Evolutionary conservation across 2,888 invertebrate genomes (phyloP).

Genomic region (Cosmopolites sordidus): DNA sequence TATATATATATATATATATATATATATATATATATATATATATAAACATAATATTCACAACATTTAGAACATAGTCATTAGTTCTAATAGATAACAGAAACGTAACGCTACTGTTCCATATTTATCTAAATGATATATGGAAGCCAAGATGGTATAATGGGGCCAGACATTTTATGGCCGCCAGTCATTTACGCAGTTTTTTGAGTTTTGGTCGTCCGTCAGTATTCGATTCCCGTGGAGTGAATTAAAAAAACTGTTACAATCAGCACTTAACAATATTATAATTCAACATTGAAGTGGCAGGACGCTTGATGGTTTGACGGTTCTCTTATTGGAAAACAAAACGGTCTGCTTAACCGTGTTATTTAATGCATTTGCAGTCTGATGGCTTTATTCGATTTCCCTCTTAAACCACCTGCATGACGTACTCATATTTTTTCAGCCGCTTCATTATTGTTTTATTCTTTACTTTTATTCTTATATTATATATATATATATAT

Average conservation of each 20-base stretch:
- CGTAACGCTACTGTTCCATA: not conserved
- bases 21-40: no score
- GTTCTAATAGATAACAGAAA: not conserved
- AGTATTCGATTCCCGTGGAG: not conserved
- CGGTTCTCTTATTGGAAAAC: not conserved
- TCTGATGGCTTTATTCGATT: not conserved
- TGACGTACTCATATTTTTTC: no score
- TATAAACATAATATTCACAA: no score
- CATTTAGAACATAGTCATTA: no score
- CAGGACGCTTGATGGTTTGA: not conserved
- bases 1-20: no score
- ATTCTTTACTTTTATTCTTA: no score
- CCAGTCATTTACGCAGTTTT: conserved; percentile 1
- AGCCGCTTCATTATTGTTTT: no score
- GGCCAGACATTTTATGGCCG: not conserved
- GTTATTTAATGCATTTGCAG: not conserved
- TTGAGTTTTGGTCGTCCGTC: not conserved
- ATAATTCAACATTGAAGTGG: not conserved
- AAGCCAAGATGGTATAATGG: not conserved
- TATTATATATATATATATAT: no score
- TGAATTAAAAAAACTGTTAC: not conserved
- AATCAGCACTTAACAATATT: not conserved
- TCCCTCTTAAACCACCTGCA: not conserved
- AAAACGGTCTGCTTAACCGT: no score
- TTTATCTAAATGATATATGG: not conserved